A percentile compares a stretch with the other conserved stretches of the same genome.
Evolutionary conservation across 1,140 invertebrate species (phyloP).

Genomic region (Lamellibrachia luymesi): DNA sequence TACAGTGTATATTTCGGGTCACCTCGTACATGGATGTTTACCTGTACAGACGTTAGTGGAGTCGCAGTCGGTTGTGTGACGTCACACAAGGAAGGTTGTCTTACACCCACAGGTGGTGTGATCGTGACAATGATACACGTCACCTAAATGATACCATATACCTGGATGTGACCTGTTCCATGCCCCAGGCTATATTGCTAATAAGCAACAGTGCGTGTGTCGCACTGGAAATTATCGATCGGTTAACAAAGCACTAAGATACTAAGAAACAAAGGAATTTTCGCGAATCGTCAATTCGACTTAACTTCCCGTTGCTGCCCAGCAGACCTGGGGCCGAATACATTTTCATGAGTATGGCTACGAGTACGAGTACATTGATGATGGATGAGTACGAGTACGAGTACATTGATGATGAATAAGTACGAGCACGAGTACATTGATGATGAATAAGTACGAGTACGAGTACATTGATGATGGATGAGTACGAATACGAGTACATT

Average conservation of each 20-base stretch:
- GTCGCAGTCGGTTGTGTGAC: background rate
- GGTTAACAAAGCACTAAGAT: background rate
- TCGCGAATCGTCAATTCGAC: background rate
- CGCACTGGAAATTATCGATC: background rate
- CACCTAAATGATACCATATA: background rate
- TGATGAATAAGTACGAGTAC: no score
- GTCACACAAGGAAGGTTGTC: background rate
- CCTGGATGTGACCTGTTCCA: background rate
- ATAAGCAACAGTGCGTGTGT: background rate
- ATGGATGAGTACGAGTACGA: no score
- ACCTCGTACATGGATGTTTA: background rate
- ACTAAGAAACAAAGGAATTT: background rate
- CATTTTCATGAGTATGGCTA: no score
- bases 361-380: no score
- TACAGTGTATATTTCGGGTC: background rate
- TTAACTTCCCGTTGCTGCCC: background rate
- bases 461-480: no score
- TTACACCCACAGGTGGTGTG: background rate
- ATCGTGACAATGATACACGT: background rate
- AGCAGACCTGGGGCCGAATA: background rate
- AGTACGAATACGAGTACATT: no score
- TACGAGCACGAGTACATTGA: no score
- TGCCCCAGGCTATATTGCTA: background rate
- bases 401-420: no score
- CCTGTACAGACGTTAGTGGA: no score